A percentile compares a stretch with the other conserved stretches of the same genome.
These are phyloP conservation scores for Heteromormyrus szaboi DNA, from an alignment of 2,797 vertebrate species.

Conservation along the genomic window DNA sequence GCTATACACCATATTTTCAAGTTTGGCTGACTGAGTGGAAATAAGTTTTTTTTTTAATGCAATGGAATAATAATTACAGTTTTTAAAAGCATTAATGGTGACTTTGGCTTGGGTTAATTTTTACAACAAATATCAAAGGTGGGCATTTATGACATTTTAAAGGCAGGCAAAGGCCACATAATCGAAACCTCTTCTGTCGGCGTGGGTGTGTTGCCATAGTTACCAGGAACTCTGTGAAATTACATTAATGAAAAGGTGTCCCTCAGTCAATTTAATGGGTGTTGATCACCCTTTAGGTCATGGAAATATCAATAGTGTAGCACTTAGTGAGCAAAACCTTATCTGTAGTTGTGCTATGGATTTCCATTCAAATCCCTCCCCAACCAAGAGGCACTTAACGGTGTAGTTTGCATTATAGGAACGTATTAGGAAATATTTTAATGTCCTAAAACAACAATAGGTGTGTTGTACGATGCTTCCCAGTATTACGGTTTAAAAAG, in stretches of 20 bases:
- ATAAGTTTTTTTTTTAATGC: slow-evolving; percentile 3
- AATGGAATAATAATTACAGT: not conserved
- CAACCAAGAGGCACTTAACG: not conserved
- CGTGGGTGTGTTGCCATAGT: slow-evolving; percentile 26
- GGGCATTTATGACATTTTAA: slow-evolving; percentile 19
- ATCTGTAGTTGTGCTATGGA: not conserved
- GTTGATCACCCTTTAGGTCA: slow-evolving; percentile 22
- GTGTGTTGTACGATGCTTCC: not conserved
- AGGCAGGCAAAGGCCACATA: slow-evolving; percentile 23
- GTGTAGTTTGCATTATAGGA: not conserved
- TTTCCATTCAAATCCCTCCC: not conserved
- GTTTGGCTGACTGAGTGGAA: slow-evolving; percentile 12
- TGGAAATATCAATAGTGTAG: slow-evolving; percentile 15
- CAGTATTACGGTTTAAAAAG: not conserved
- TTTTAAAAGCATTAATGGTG: not conserved
- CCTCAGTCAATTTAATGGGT: slow-evolving; percentile 23
- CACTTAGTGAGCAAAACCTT: not conserved
- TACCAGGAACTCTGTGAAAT: slow-evolving; percentile 23
- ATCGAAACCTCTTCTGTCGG: slow-evolving; percentile 17
- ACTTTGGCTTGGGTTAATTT: not conserved
- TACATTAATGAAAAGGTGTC: slow-evolving; percentile 25
- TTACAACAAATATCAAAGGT: slow-evolving; percentile 9
- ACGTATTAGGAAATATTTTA: not conserved
- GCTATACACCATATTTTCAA: not conserved
- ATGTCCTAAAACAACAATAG: not conserved